phyloP scores from a whole-genome alignment of 2,888 invertebrate genomes.

The Chalcis sispes region DNA sequence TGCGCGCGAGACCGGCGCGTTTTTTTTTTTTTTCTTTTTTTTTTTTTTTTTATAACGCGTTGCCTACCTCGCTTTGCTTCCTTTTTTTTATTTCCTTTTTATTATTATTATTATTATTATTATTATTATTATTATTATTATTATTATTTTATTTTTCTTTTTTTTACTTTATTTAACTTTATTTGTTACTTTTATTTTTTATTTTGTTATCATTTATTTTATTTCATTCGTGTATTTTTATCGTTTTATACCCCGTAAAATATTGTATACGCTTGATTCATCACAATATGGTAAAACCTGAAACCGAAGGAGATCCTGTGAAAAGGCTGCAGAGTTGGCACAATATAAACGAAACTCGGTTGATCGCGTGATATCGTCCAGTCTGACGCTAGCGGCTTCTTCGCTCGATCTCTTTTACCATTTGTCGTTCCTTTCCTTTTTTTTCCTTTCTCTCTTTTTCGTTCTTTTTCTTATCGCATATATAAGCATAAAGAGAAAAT shows the following conservation, averaged over 20 bases:
- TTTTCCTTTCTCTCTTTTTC: neutral
- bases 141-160: neutral
- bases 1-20: conserved; percentile 17
- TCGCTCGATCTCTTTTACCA: conserved; percentile 17
- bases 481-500: neutral
- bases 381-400: neutral
- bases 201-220: neutral
- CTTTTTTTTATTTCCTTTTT: neutral
- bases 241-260: conserved; percentile 33
- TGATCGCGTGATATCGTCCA: conserved; percentile 31
- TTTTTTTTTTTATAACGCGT: conserved; percentile 10
- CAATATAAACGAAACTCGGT: conserved; percentile 56
- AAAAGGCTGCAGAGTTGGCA: conserved; percentile 57
- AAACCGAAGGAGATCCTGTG: conserved; percentile 53
- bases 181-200: no score
- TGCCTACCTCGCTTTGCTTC: no score
- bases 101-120: neutral
- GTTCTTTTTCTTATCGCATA: neutral
- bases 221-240: neutral
- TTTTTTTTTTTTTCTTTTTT: neutral
- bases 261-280: conserved; percentile 48
- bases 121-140: conserved; percentile 7
- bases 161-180: neutral
- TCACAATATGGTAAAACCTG: conserved; percentile 47
- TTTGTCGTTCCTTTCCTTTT: neutral